phyloP scores from a whole-genome alignment of 2,888 invertebrate species.

The Drosophila bunnanda region DNA sequence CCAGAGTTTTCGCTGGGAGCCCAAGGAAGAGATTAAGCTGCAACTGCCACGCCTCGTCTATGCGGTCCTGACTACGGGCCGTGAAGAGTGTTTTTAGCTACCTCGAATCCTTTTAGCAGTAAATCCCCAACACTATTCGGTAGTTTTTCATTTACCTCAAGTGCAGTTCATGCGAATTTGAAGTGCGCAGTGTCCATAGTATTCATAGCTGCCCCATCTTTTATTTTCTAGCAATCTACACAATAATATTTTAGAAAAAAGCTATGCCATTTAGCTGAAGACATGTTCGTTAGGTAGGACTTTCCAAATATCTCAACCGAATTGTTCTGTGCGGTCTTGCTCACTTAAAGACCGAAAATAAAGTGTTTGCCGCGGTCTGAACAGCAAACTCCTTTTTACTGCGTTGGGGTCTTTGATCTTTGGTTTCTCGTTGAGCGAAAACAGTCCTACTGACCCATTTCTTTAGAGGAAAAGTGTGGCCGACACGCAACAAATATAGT shows the following conservation, averaged over 20 bases:
- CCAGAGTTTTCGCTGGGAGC: not conserved
- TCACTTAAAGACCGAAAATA: not conserved
- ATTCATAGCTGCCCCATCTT: not conserved
- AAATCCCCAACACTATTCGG: constrained; percentile 1
- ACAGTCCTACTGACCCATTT: no score
- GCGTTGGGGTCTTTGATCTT: not conserved
- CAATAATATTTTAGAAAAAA: not conserved
- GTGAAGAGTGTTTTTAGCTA: not conserved
- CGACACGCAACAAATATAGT: not conserved
- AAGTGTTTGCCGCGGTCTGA: not conserved
- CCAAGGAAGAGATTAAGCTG: not conserved
- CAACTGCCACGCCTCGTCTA: constrained; percentile 1
- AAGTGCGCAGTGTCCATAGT: not conserved
- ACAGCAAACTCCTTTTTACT: not conserved
- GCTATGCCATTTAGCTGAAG: not conserved
- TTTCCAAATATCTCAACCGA: not conserved
- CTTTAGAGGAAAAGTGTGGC: not conserved
- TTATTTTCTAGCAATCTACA: not conserved
- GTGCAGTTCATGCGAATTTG: not conserved
- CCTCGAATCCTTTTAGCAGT: not conserved
- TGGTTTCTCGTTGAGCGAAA: not conserved
- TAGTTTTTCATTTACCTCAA: not conserved
- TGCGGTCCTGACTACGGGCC: no score
- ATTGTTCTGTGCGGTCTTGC: not conserved
- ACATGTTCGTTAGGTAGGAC: not conserved